These are phyloP conservation scores for Pseudomyrmex flavicornis DNA, from an alignment of 1,140 invertebrate genomes.

Conservation along the genomic window DNA sequence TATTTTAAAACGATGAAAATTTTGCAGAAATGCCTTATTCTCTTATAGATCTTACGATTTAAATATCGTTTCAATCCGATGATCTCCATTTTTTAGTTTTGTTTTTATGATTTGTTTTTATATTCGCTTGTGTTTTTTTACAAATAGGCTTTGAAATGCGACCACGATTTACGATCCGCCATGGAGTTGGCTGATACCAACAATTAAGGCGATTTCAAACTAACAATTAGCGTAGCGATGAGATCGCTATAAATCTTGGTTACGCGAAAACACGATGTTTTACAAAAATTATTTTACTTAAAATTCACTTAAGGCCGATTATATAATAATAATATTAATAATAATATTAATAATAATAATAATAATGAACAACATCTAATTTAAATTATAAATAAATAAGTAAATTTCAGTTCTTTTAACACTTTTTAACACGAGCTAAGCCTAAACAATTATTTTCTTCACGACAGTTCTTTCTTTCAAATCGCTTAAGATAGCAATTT, in stretches of 20 bases:
- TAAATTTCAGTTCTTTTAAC: conserved; percentile 7
- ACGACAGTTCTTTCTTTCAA: conserved; percentile 15
- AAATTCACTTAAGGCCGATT: not conserved
- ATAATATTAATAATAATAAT: not conserved
- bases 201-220: not conserved
- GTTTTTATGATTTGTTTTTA: not conserved
- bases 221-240: conserved; percentile 5
- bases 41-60: not conserved
- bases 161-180: conserved; percentile 6
- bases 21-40: not conserved
- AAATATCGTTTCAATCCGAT: not conserved
- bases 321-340: too few relatives aligned
- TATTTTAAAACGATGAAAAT: not conserved
- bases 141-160: conserved; percentile 2
- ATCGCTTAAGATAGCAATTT: conserved; percentile 33
- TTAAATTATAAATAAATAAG: not conserved
- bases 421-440: conserved; percentile 17
- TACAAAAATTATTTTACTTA: conserved; percentile 23
- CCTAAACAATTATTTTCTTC: conserved; percentile 1
- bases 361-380: conserved; percentile 7
- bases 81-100: not conserved
- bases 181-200: not conserved
- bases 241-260: conserved; percentile 42
- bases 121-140: not conserved
- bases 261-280: not conserved